A percentile compares a stretch with the other conserved stretches of the same genome.
Evolutionary conservation across 35 echinoderm and acorn worm species (phyloP).

Genomic region (Acanthaster planci): DNA sequence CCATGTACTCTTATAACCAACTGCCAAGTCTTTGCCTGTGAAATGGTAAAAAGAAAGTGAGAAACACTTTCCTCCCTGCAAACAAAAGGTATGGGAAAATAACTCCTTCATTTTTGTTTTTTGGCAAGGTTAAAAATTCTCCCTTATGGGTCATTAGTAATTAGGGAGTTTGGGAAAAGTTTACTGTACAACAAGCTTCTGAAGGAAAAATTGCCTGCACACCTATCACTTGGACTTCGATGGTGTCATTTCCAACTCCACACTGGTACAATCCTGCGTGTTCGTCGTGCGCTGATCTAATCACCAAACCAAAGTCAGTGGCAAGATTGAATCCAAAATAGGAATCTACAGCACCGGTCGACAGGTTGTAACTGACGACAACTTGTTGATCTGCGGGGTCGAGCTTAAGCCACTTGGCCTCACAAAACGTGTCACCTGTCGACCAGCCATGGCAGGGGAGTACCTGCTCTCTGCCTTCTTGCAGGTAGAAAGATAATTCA

Average conservation of each 20-base stretch:
- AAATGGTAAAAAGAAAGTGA: too few species aligned
- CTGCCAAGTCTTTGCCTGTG: too few species aligned
- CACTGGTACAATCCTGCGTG: neutral
- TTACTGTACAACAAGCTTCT: too few species aligned
- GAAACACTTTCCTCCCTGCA: too few species aligned
- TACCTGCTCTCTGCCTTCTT: neutral
- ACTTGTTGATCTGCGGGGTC: neutral
- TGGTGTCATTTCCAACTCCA: neutral
- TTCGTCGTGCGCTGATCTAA: neutral
- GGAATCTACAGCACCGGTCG: neutral
- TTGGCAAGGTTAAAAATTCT: too few species aligned
- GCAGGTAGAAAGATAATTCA: neutral
- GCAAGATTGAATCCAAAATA: neutral
- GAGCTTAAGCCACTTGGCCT: neutral
- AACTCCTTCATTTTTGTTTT: too few species aligned
- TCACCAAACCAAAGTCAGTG: neutral
- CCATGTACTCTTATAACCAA: too few species aligned
- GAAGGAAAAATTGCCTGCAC: too few species aligned
- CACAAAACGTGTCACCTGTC: neutral
- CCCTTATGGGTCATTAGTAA: too few species aligned
- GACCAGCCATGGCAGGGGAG: neutral
- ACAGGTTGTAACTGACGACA: neutral
- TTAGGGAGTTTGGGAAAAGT: too few species aligned
- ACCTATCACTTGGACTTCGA: constrained; percentile 16
- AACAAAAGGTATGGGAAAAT: too few species aligned